phyloP scores from a whole-genome alignment of 1,140 invertebrate genomes.

The Drosophila erecta region DNA sequence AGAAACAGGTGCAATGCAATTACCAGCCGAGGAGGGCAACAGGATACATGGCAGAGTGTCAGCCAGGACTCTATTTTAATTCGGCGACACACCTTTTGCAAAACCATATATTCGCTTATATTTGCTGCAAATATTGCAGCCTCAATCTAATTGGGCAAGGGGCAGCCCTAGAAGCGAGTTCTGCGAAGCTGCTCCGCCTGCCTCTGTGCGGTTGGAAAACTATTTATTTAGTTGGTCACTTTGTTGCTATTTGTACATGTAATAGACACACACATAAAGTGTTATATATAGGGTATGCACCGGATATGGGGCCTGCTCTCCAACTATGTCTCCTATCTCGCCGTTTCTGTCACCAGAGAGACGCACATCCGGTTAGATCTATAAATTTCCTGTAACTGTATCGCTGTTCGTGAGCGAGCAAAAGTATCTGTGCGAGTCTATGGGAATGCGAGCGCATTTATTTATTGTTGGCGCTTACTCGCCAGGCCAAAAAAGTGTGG shows the following conservation, averaged over 20 bases:
- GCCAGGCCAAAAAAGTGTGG: conserved; percentile 69
- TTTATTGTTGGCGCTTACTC: conserved; percentile 80
- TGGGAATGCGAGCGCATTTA: conserved; percentile 70
- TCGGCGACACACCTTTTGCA: neutral
- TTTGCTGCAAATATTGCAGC: conserved; percentile 13
- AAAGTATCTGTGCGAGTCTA: conserved; percentile 27
- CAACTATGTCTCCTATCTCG: conserved; percentile 50
- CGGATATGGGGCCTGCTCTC: conserved; percentile 37
- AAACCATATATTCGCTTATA: conserved; percentile 5
- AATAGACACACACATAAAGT: conserved; percentile 66
- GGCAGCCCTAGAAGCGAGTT: conserved; percentile 17
- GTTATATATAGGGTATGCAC: conserved; percentile 30
- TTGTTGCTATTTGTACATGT: conserved; percentile 80
- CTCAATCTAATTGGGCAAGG: conserved; percentile 41
- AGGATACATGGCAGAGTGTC: conserved; percentile 1
- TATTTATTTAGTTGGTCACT: conserved; percentile 83
- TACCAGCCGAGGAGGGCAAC: conserved; percentile 1
- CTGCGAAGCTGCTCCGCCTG: conserved; percentile 29
- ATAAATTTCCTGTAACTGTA: conserved; percentile 71
- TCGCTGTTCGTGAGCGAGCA: conserved; percentile 37
- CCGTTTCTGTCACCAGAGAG: conserved; percentile 75
- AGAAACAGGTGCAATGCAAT: conserved; percentile 32
- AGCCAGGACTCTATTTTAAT: neutral
- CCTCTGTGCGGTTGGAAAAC: conserved; percentile 72
- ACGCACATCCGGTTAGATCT: conserved; percentile 79